Percentiles rank a stretch among this genome's conserved stretches.
These are phyloP conservation scores for Okapia johnstoni DNA, from an alignment of 2,113 vertebrate species.

Conservation along the genomic window DNA sequence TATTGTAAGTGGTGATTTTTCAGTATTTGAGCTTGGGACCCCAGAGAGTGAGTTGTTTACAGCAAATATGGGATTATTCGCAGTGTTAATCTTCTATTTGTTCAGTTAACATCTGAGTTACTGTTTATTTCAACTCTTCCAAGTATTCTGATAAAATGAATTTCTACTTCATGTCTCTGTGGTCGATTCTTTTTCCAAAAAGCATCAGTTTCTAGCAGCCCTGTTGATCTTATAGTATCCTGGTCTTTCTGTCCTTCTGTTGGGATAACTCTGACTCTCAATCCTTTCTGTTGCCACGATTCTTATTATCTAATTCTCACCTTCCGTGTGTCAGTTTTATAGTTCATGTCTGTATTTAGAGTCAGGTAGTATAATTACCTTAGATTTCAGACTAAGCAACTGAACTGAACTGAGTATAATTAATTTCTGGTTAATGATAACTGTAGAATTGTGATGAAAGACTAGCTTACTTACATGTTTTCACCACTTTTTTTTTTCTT, in stretches of 20 bases:
- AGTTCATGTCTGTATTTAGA: not conserved
- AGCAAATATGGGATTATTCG: not conserved
- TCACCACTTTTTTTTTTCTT: not conserved
- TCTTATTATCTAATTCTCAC: not conserved
- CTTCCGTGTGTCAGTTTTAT: not conserved
- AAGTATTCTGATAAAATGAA: not conserved
- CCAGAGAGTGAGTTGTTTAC: not conserved
- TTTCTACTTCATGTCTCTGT: not conserved
- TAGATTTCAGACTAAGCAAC: too few relatives aligned
- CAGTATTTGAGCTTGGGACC: not conserved
- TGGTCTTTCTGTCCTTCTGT: not conserved
- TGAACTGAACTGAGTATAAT: too few relatives aligned
- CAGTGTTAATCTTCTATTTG: not conserved
- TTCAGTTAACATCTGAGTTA: not conserved
- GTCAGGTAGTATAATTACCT: not conserved
- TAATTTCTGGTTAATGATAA: not conserved
- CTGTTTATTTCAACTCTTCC: not conserved
- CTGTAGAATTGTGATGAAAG: not conserved
- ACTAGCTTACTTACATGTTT: not conserved
- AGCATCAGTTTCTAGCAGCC: not conserved
- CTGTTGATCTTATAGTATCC: not conserved
- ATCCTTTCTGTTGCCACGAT: not conserved
- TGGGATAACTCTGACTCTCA: not conserved
- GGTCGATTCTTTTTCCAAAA: not conserved
- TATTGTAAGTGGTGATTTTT: not conserved